Evolutionary conservation across 2,888 invertebrate species (phyloP).

Genomic region (Mechanitis messenoides): DNA sequence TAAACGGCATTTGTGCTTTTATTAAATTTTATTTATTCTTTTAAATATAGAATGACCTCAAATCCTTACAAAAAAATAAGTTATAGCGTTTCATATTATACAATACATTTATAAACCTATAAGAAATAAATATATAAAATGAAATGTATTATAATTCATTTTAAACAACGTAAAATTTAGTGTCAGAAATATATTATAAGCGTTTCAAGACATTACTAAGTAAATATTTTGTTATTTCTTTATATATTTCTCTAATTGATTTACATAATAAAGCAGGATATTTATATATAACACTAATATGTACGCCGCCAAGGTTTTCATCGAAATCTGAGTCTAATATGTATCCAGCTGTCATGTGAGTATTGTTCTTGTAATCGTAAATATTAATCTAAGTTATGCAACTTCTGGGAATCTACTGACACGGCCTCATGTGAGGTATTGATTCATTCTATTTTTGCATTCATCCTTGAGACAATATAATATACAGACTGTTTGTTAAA

Average conservation of each 20-base stretch:
- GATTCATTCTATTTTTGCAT: conserved; percentile 24
- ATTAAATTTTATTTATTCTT: neutral
- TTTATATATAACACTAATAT: no score
- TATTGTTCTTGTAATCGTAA: no score
- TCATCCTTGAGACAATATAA: conserved; percentile 19
- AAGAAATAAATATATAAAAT: neutral
- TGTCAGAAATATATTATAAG: no score
- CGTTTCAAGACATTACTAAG: no score
- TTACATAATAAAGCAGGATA: no score
- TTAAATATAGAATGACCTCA: neutral
- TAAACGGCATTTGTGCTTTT: neutral
- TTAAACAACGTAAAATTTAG: neutral
- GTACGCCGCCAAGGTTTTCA: no score
- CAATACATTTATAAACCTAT: neutral
- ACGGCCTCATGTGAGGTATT: conserved; percentile 11
- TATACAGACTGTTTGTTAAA: neutral
- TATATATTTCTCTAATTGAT: neutral
- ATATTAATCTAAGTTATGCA: conserved; percentile 5
- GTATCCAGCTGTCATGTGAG: neutral
- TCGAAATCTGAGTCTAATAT: neutral
- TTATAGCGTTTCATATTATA: neutral
- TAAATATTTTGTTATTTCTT: neutral
- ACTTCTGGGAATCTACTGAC: conserved; percentile 9
- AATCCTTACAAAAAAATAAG: neutral
- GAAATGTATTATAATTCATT: neutral